These are phyloP conservation scores for Lysiphlebus fabarum DNA, from an alignment of 1,140 invertebrate species.

Conservation along the genomic window DNA sequence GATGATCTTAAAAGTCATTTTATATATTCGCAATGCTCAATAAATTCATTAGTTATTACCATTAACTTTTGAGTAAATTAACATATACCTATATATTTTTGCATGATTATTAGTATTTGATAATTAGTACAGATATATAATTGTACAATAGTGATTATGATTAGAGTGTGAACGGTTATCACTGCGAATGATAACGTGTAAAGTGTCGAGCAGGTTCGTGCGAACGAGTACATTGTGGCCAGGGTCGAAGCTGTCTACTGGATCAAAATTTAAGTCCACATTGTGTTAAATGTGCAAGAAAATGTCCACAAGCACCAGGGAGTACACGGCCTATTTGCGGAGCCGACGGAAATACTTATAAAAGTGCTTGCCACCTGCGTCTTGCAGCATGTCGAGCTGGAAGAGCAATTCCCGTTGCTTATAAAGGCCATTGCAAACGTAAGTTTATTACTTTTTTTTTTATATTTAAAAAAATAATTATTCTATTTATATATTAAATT, in stretches of 20 bases:
- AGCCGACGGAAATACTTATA: constrained; percentile 81
- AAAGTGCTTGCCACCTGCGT: constrained; percentile 79
- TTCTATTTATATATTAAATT: background rate
- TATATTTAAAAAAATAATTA: too few species aligned
- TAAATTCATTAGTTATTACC: too few species aligned
- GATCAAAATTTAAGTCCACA: constrained; percentile 82
- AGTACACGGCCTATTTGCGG: constrained; percentile 72
- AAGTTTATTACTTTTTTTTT: constrained; percentile 43
- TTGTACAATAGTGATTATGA: background rate
- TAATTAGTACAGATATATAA: too few species aligned
- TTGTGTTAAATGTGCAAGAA: constrained; percentile 73
- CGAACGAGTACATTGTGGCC: constrained; percentile 73
- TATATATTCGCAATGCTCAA: too few species aligned
- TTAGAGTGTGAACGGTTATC: constrained; percentile 22
- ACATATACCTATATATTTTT: too few species aligned
- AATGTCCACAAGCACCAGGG: constrained; percentile 58
- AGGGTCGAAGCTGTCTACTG: constrained; percentile 77
- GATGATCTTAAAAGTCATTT: too few species aligned
- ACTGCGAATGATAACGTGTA: constrained; percentile 51
- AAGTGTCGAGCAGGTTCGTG: constrained; percentile 67
- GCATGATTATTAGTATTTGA: too few species aligned
- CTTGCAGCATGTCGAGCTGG: constrained; percentile 78
- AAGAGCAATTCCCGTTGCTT: constrained; percentile 79
- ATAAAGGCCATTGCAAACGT: constrained; percentile 81
- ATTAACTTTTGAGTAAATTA: too few species aligned